phyloP scores from a whole-genome alignment of 2,113 vertebrate genomes.

The Eudorcas thomsonii region DNA sequence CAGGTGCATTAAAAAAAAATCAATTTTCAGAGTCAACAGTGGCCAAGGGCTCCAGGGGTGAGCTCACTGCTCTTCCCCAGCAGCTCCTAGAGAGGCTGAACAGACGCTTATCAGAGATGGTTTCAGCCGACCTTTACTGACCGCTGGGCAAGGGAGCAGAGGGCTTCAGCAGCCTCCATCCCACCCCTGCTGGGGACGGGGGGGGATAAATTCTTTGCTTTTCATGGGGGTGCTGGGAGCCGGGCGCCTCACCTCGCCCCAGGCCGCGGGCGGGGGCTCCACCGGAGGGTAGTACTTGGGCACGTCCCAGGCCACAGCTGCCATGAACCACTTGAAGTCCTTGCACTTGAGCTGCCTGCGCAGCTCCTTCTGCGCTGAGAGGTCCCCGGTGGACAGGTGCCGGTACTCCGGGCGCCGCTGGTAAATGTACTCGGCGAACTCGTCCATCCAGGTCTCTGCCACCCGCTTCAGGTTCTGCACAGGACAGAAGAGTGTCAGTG shows the following conservation, averaged over 20 bases:
- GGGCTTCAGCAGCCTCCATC: background rate
- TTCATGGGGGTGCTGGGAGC: background rate
- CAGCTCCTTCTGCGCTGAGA: conserved; percentile 89
- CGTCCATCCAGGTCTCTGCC: conserved; percentile 94
- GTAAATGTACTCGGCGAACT: conserved; percentile 92
- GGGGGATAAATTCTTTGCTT: background rate
- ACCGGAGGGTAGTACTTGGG: conserved; percentile 92
- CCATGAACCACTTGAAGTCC: conserved; percentile 95
- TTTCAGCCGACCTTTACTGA: background rate
- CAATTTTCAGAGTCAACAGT: background rate
- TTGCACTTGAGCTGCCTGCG: conserved; percentile 91
- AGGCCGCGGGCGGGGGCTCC: conserved; percentile 89
- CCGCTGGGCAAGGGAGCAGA: background rate
- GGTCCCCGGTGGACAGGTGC: conserved; percentile 91
- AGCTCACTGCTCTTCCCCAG: background rate
- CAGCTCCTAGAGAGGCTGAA: background rate
- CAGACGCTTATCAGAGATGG: background rate
- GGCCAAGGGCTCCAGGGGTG: background rate
- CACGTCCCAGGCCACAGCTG: conserved; percentile 91
- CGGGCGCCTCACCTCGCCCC: conserved; percentile 87
- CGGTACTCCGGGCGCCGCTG: conserved; percentile 91
- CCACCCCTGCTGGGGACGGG: background rate
- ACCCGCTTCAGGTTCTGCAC: conserved; percentile 91
- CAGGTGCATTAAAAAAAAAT: background rate
- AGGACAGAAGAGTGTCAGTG: conserved; percentile 15